Conservation (phyloP, 1,140 invertebrate species). For the Panonychus citri region DNA sequence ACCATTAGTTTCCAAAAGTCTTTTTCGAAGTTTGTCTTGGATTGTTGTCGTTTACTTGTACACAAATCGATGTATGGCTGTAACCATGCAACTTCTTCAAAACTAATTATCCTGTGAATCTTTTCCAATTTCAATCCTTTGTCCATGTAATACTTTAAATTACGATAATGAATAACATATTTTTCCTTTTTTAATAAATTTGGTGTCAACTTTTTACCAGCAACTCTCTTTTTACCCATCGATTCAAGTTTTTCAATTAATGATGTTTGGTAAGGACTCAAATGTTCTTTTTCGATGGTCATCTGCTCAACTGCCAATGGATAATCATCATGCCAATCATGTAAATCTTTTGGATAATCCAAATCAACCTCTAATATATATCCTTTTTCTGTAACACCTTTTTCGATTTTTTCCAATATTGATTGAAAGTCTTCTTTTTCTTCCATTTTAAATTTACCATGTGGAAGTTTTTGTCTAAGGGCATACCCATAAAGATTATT, state of each 20-base stretch:
- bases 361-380: constrained; percentile 17
- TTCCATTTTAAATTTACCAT: constrained; percentile 2
- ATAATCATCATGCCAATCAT: constrained; percentile 20
- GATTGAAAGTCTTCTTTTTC: constrained; percentile 1
- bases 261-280: constrained; percentile 8
- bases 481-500: constrained; percentile 15
- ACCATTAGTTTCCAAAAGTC: constrained; percentile 23
- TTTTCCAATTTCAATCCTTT: constrained; percentile 25
- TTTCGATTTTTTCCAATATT: background rate
- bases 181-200: constrained; percentile 15
- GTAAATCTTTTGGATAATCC: constrained; percentile 15
- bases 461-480: constrained; percentile 9
- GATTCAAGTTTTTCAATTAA: constrained; percentile 9
- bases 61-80: constrained; percentile 25
- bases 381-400: too few relatives aligned
- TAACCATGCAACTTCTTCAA: constrained; percentile 28
- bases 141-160: constrained; percentile 26
- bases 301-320: constrained; percentile 21
- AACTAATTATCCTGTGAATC: constrained; percentile 25
- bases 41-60: constrained; percentile 17
- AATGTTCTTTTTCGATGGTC: background rate
- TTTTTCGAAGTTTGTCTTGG: constrained; percentile 18
- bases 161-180: constrained; percentile 28
- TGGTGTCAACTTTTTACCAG: constrained; percentile 2
- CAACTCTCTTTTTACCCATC: background rate